Evolutionary conservation across 2,888 invertebrate genomes (phyloP).

Genomic region (Macrosoma leucophasiata): DNA sequence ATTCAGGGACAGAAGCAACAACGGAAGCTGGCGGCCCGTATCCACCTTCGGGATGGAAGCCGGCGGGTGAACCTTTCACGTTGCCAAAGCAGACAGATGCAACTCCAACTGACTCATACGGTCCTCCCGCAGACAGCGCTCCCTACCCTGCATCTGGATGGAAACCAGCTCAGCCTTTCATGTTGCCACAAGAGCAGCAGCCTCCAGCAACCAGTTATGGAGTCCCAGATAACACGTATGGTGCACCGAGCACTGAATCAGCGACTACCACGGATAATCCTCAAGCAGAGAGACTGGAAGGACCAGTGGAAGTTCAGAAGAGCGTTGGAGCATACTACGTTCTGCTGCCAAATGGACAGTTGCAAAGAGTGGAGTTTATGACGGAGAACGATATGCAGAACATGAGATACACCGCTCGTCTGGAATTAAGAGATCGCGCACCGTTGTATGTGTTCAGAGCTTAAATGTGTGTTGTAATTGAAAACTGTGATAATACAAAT

Average conservation of each 20-base stretch:
- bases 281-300: conserved; percentile 48
- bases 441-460: conserved; percentile 50
- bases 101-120: conserved; percentile 39
- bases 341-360: conserved; percentile 77
- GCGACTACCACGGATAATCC: conserved; percentile 53
- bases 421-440: conserved; percentile 66
- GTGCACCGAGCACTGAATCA: conserved; percentile 42
- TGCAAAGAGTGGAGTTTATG: conserved; percentile 77
- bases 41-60: conserved; percentile 59
- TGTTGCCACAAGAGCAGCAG: conserved; percentile 46
- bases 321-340: conserved; percentile 79
- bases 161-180: conserved; percentile 57
- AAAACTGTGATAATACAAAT: too few relatives aligned
- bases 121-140: conserved; percentile 38
- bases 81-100: conserved; percentile 31
- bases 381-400: conserved; percentile 69
- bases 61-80: conserved; percentile 33
- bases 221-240: conserved; percentile 45
- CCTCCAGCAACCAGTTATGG: conserved; percentile 48
- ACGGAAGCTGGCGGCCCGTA: conserved; percentile 45
- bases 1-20: conserved; percentile 50
- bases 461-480: conserved; percentile 31
- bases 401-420: conserved; percentile 77
- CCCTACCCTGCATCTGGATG: conserved; percentile 63
- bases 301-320: conserved; percentile 57